Evolutionary conservation across 2,113 vertebrate genomes (phyloP).

Genomic region (Seriola quinqueradiata): DNA sequence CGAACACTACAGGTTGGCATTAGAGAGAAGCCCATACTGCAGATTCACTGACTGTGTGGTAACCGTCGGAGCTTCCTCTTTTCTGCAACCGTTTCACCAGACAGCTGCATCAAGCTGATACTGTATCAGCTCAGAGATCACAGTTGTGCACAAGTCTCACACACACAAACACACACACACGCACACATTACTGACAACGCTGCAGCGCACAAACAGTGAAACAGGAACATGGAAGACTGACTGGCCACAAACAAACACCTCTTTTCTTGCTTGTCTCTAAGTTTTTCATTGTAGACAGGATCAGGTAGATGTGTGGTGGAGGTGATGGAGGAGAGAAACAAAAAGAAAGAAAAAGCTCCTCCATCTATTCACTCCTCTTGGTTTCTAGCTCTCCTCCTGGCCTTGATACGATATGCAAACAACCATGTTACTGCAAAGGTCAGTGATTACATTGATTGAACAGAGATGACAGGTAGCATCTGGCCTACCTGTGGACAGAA

Average conservation of each 20-base stretch:
- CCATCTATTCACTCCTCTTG: constrained; percentile 41
- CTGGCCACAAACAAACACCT: constrained; percentile 12
- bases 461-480: constrained; percentile 80
- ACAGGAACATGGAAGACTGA: constrained; percentile 4
- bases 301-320: constrained; percentile 22
- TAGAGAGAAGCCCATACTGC: constrained; percentile 51
- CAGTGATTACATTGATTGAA: constrained; percentile 77
- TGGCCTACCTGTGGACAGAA: constrained; percentile 79
- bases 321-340: constrained; percentile 6
- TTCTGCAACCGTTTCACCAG: constrained; percentile 53
- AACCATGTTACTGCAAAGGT: constrained; percentile 77
- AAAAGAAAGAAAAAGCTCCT: not conserved
- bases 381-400: constrained; percentile 53
- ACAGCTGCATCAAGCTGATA: constrained; percentile 71
- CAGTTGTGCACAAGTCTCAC: not conserved
- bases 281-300: constrained; percentile 20
- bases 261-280: not conserved
- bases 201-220: constrained; percentile 16
- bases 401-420: constrained; percentile 67
- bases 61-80: constrained; percentile 62
- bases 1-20: not conserved
- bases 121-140: constrained; percentile 66
- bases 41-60: constrained; percentile 57
- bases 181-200: constrained; percentile 12
- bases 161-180: not conserved